Percentiles rank a stretch among this genome's conserved stretches.
These are phyloP conservation scores for Molorchus minor DNA, from an alignment of 2,888 invertebrate genomes.

Conservation along the genomic window DNA sequence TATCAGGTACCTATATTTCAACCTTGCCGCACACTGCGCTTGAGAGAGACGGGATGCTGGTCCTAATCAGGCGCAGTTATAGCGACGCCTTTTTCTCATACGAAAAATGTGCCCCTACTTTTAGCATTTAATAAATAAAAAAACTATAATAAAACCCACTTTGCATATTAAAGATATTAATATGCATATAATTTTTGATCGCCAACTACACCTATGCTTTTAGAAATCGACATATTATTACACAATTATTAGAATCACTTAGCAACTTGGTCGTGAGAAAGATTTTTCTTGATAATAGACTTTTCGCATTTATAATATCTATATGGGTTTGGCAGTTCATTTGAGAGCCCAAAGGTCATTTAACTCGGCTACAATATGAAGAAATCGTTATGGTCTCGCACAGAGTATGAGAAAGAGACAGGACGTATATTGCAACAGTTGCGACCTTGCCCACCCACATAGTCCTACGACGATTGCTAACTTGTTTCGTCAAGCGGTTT, in stretches of 20 bases:
- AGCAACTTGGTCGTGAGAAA: constrained; percentile 15
- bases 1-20: no score
- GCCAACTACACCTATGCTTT: no score
- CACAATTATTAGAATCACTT: no score
- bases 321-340: constrained; percentile 27
- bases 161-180: no score
- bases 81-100: no score
- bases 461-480: constrained; percentile 29
- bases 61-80: no score
- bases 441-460: constrained; percentile 30
- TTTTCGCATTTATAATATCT: constrained; percentile 30
- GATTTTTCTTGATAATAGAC: constrained; percentile 22
- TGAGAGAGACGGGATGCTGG: no score
- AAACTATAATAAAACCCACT: no score
- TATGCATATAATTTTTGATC: no score
- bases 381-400: constrained; percentile 28
- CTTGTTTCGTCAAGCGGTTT: constrained; percentile 13
- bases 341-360: constrained; percentile 36
- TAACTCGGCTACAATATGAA: constrained; percentile 38
- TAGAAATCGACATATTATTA: constrained; percentile 10
- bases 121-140: no score
- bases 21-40: no score
- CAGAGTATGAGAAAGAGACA: constrained; percentile 25
- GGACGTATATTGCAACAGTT: constrained; percentile 24
- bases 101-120: no score